These are phyloP conservation scores for Rutilus rutilus DNA, from an alignment of 2,113 vertebrate genomes.

Conservation along the genomic window DNA sequence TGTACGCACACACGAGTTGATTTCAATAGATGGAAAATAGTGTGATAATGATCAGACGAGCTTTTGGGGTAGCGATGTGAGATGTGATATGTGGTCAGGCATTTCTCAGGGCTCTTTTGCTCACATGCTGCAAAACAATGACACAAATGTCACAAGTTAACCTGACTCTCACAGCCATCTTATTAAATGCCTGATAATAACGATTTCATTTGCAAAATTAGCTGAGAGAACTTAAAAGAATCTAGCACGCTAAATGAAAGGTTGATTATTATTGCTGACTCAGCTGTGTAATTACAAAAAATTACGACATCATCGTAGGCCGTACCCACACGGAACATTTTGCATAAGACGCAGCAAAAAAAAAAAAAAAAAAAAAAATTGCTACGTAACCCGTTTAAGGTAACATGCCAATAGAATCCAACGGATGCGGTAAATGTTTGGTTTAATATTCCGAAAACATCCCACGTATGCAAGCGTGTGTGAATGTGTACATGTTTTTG, in stretches of 20 bases:
- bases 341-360: not conserved
- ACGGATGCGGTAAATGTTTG: constrained; percentile 5
- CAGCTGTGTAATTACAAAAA: not conserved
- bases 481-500: not conserved
- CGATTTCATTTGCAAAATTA: not conserved
- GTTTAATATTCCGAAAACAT: constrained; percentile 7
- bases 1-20: constrained; percentile 27
- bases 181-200: not conserved
- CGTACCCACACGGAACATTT: constrained; percentile 1
- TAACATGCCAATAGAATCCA: not conserved
- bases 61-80: constrained; percentile 46
- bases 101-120: constrained; percentile 49
- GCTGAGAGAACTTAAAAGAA: not conserved
- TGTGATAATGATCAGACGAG: constrained; percentile 51
- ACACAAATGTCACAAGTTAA: not conserved
- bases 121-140: constrained; percentile 34
- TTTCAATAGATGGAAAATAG: constrained; percentile 57
- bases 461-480: constrained; percentile 3
- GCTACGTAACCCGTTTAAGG: not conserved
- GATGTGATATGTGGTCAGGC: constrained; percentile 52
- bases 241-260: not conserved
- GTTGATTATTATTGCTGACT: not conserved
- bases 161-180: not conserved
- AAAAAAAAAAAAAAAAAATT: no score
- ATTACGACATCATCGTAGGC: not conserved